Base-by-base conservation (phyloP, 1,140 invertebrate species). In the Akabosia matsudoensis region DNA sequence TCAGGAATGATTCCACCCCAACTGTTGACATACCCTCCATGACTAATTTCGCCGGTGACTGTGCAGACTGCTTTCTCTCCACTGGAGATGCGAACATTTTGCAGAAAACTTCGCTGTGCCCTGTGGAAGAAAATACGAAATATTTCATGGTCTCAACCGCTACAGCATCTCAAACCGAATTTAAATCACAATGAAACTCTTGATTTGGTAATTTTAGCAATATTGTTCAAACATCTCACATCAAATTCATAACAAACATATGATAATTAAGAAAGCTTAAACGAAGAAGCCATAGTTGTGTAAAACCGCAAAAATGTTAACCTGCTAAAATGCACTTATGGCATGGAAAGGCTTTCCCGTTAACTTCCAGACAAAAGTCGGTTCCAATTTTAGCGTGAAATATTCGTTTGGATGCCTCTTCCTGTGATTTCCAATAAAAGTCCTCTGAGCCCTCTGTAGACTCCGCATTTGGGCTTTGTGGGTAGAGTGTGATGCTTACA, bases 241-340 rank as follows among this genome's bases (percentile, higher is more conserved):
- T 18, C 37, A 18, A 45, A 45, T 10, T 10, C 37, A 18, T 10
- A 45, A 45, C 37, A 45, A 45, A 45, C 7, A 18, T 10, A 45
- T 45, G 7, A 45, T 45, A 10, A 45, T 45, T 45, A 45, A 18
- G 7, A 45, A 18, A 18, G 7, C 18, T 45, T 45, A 45, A 45
- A 45, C 37, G 37, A 10, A 45, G 7, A 45, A 10, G 37, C 7
- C 37, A n/a, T n/a, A n/a, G n/a, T n/a, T n/a, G n/a, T n/a, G n/a
- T n/a, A n/a, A n/a, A 45, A 45, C 37, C 18, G 7, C 7, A 45
- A 45, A 45, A 16, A 56, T 4, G 10, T 24, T 56, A 22, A 67
- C 61, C 61, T 30, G 61, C 61, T 22, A 67, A 67, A 30, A 67
- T 67, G 28, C 61, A 67, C 31, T 67, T 67, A n/a, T 67, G 61